These are phyloP conservation scores for Lasioglossum figueresi DNA, from an alignment of 2,888 invertebrate species.

Conservation along the genomic window DNA sequence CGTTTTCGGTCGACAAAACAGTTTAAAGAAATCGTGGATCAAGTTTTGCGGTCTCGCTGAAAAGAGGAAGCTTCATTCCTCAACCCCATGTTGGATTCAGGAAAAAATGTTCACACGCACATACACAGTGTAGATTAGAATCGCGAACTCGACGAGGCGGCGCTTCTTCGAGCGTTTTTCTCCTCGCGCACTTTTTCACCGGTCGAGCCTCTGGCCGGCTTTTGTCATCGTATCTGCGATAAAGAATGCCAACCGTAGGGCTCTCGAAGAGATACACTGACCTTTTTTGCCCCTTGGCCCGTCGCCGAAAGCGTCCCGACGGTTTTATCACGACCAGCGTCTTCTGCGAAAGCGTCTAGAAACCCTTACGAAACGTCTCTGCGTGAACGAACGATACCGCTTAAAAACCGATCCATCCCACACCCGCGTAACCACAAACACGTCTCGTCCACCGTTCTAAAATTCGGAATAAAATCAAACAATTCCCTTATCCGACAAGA, in stretches of 20 bases:
- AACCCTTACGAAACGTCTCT: not conserved
- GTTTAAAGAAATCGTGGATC: not conserved
- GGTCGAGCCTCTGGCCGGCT: conserved; percentile 46
- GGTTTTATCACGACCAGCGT: conserved; percentile 53
- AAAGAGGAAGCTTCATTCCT: not conserved
- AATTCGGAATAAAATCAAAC: too few relatives aligned
- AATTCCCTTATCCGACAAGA: too few relatives aligned
- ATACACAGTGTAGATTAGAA: conserved; percentile 33
- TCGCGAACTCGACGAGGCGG: conserved; percentile 5
- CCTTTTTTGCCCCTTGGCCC: conserved; percentile 51
- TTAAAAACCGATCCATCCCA: not conserved
- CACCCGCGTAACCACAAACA: too few relatives aligned
- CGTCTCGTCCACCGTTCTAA: too few relatives aligned
- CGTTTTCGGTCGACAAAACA: not conserved
- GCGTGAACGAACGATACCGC: conserved; percentile 1
- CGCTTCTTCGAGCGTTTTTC: conserved; percentile 38
- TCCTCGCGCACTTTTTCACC: conserved; percentile 31
- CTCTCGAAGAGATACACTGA: conserved; percentile 56
- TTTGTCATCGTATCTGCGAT: conserved; percentile 57
- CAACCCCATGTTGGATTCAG: not conserved
- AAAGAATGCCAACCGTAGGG: conserved; percentile 45
- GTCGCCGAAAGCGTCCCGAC: conserved; percentile 53
- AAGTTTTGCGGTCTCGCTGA: not conserved
- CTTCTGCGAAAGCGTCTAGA: conserved; percentile 27
- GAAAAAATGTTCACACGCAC: not conserved